Evolutionary conservation across 2,797 vertebrate species (phyloP), one percentile per base, ranked within the genome.

Genomic region (Babyrousa celebensis): DNA sequence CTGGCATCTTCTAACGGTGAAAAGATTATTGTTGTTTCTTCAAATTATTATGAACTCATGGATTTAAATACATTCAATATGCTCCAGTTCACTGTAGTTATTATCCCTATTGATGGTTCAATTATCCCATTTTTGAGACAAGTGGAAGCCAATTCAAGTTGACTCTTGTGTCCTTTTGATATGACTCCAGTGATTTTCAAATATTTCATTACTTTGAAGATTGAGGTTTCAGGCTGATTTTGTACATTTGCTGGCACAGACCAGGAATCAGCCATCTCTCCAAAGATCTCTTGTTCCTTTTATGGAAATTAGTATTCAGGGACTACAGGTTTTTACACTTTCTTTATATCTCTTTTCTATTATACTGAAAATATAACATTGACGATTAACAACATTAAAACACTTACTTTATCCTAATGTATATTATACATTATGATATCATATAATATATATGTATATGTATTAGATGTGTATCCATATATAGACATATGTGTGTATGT

Each of bases 151-250:
- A 70, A 63, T 75, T 89, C 62, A 79, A 52, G 40, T 27, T 67
- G 17, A 27, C 15, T 94, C 58, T 56, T 20, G 2, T 36, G 32
- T 87, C 32, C 60, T 65, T 52, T 58, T 74, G 18, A 62, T 65
- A 10, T 16, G 16, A 54, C 27, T 29, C 3, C 25, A 77, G 2
- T 63, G 29, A 23, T 56, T 83, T 92, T 67, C 82, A 92, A 23
- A 79, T 48, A 79, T 27, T 60, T 96, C 7, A 27, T 94, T 58
- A n/a, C 63, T 93, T 82, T 85, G 62, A 80, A 62, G n/a, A 20
- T 78, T 58, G 29, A 91, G 67, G 12, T 72, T 88, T 56, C 36
- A 56, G 48, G 12, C 12, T 92, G 78, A 62, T 68, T 72, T 62
- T 90, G 27, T 52, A 25, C 20, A 52, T 58, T 63, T 67, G 1